Evolutionary conservation across 2,888 invertebrate genomes (phyloP).

Genomic region (Euplexia lucipara): DNA sequence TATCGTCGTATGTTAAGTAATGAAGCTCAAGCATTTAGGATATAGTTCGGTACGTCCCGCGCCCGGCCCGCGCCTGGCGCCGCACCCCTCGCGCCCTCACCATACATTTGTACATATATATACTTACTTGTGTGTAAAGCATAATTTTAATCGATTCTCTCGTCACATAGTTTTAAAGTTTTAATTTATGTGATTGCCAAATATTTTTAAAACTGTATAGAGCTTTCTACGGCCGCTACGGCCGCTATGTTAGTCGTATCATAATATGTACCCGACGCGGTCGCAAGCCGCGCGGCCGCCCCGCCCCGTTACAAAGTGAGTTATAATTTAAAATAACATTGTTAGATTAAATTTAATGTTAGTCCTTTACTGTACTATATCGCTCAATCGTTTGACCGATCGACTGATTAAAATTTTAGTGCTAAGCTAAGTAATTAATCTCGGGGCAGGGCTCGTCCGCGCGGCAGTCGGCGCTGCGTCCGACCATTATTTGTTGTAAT

Average conservation of each 20-base stretch:
- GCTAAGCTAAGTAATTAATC: conserved; percentile 89
- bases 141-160: conserved; percentile 90
- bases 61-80: conserved; percentile 61
- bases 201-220: conserved; percentile 89
- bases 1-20: conserved; percentile 85
- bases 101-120: conserved; percentile 80
- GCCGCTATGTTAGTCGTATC: conserved; percentile 78
- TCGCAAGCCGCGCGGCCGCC: conserved; percentile 75
- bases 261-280: conserved; percentile 68
- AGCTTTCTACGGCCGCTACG: conserved; percentile 78
- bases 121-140: conserved; percentile 90
- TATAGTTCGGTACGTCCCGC: conserved; percentile 73
- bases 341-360: conserved; percentile 91
- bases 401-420: conserved; percentile 91
- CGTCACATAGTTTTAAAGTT: conserved; percentile 90
- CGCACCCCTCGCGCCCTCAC: conserved; percentile 83
- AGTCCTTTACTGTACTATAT: conserved; percentile 91
- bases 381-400: conserved; percentile 91
- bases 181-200: conserved; percentile 91
- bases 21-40: conserved; percentile 89
- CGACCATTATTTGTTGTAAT: conserved; percentile 78
- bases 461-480: conserved; percentile 66
- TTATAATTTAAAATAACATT: conserved; percentile 91
- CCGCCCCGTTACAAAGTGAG: conserved; percentile 84
- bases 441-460: conserved; percentile 63